Percentiles rank a stretch among this genome's conserved stretches.
Conservation (phyloP, 1,140 invertebrate genomes). For the Drosophila malerkotliana region DNA sequence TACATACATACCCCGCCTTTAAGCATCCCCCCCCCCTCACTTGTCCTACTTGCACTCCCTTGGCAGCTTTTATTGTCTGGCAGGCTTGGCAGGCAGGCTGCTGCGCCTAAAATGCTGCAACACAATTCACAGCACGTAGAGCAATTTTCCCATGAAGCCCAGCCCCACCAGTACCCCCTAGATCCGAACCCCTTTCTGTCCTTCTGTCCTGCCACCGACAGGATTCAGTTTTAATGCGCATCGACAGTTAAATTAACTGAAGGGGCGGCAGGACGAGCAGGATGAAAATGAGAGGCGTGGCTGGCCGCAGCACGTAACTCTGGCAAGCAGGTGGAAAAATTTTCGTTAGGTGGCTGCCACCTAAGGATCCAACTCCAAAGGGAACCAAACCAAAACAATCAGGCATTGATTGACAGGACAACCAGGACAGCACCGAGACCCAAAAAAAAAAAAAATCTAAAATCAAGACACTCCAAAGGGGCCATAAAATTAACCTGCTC, state of each 20-base stretch:
- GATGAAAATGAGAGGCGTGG: constrained; percentile 30
- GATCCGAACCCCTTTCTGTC: neutral
- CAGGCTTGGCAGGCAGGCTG: constrained; percentile 2
- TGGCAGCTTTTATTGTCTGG: constrained; percentile 50
- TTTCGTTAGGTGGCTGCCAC: neutral
- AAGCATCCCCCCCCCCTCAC: neutral
- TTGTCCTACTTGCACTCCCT: constrained; percentile 20
- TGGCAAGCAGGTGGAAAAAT: constrained; percentile 2
- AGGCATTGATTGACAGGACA: constrained; percentile 42
- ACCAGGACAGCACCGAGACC: constrained; percentile 5
- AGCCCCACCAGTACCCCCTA: neutral
- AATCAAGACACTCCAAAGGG: constrained; percentile 15
- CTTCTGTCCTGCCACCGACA: constrained; percentile 27
- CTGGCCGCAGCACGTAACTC: constrained; percentile 40
- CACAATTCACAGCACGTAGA: constrained; percentile 62
- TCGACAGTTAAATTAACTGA: constrained; percentile 61
- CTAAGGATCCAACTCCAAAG: neutral
- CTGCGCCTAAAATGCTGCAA: constrained; percentile 58
- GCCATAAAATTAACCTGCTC: constrained; percentile 31
- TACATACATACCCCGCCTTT: neutral
- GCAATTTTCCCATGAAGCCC: constrained; percentile 53
- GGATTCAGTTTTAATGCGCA: constrained; percentile 62
- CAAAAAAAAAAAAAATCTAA: constrained; percentile 14
- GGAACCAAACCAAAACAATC: constrained; percentile 26
- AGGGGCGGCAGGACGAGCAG: constrained; percentile 12